Evolutionary conservation across 2,113 vertebrate species (phyloP).

Genomic region (Chlorodrepanis virens): DNA sequence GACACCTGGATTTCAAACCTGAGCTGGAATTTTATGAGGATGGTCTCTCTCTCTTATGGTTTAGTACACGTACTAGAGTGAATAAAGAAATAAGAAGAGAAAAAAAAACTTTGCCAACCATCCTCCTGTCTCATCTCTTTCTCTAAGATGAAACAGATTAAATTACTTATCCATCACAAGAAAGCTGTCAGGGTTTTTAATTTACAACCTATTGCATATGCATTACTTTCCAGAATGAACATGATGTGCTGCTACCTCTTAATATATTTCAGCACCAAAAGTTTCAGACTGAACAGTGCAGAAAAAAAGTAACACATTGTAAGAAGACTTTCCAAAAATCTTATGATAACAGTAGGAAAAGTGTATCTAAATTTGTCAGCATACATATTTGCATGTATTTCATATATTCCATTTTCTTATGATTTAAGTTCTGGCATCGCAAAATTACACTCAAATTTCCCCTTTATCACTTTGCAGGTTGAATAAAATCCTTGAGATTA

Average conservation of each 20-base stretch:
- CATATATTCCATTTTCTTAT: background rate
- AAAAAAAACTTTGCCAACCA: background rate
- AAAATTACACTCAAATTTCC: background rate
- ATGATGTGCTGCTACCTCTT: background rate
- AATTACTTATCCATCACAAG: background rate
- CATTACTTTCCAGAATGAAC: background rate
- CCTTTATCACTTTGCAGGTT: background rate
- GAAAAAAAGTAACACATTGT: background rate
- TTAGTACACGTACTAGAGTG: background rate
- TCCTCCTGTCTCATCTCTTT: background rate
- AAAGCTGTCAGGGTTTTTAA: background rate
- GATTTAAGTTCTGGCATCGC: background rate
- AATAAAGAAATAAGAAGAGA: background rate
- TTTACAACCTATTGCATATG: background rate
- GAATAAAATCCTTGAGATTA: background rate
- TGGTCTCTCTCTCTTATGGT: background rate
- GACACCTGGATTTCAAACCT: constrained; percentile 35
- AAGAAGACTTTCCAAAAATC: background rate
- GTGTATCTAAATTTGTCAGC: background rate
- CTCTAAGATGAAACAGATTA: background rate
- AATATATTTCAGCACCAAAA: background rate
- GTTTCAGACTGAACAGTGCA: background rate
- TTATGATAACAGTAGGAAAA: background rate
- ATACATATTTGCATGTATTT: background rate
- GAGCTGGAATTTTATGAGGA: constrained; percentile 34